Evolutionary conservation across 1,140 invertebrate species (phyloP).

Genomic region (Acromyrmex echinatior): DNA sequence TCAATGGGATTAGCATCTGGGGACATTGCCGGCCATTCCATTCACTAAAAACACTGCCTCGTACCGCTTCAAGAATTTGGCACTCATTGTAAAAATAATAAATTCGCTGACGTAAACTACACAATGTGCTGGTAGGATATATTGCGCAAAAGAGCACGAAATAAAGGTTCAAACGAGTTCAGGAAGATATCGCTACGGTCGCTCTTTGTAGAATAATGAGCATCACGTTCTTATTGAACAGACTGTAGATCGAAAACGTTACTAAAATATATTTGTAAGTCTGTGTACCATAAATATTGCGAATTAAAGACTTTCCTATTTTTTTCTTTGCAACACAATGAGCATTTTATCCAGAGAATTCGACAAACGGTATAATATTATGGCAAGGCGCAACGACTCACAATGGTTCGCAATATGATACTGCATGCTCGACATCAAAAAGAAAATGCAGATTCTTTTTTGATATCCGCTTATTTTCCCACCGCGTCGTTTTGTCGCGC

Average conservation of each 20-base stretch:
- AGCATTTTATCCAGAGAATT: slow-evolving; percentile 12
- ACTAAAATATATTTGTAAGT: neutral
- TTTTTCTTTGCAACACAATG: neutral
- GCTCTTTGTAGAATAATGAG: too few species aligned
- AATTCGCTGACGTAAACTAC: too few species aligned
- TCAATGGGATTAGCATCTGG: too few species aligned
- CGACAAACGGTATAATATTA: slow-evolving; percentile 26
- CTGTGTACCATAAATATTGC: neutral
- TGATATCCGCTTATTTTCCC: slow-evolving; percentile 55
- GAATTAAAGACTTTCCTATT: neutral
- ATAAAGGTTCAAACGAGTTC: too few species aligned
- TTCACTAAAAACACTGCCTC: too few species aligned
- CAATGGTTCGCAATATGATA: slow-evolving; percentile 36
- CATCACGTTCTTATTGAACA: too few species aligned
- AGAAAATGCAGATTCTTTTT: slow-evolving; percentile 17
- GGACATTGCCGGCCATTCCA: too few species aligned
- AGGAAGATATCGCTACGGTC: too few species aligned
- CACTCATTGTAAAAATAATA: too few species aligned
- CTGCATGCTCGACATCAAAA: slow-evolving; percentile 32
- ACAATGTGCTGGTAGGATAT: too few species aligned
- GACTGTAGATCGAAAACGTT: neutral
- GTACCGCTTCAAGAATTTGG: too few species aligned
- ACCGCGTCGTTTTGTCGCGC: slow-evolving; percentile 39
- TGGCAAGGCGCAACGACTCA: slow-evolving; percentile 8
- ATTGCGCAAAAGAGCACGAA: too few species aligned